A percentile compares a stretch with the other conserved stretches of the same genome.
Evolutionary conservation across 2,113 vertebrate species (phyloP).

Genomic region (Amblyornis subalaris): DNA sequence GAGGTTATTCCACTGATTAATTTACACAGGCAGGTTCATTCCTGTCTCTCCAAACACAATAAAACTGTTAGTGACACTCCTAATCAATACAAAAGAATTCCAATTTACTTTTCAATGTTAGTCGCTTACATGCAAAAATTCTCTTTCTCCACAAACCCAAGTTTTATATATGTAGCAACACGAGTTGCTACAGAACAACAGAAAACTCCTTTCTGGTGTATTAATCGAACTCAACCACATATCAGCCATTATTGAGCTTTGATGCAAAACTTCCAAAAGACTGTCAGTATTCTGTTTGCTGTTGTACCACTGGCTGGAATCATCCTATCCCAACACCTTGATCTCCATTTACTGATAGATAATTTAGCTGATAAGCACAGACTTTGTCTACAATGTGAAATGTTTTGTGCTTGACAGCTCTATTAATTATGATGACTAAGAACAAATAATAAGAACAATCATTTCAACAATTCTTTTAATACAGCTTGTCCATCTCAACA

Average conservation of each 20-base stretch:
- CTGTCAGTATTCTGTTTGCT: neutral
- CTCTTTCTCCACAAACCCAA: neutral
- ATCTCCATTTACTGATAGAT: neutral
- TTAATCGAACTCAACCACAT: neutral
- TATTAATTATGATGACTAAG: neutral
- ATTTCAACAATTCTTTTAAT: neutral
- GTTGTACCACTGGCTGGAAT: neutral
- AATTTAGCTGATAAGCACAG: neutral
- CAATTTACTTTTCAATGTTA: neutral
- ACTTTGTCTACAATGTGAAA: neutral
- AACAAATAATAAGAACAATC: neutral
- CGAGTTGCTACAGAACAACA: neutral
- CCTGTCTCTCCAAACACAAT: neutral
- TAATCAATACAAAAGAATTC: neutral
- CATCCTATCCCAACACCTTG: neutral
- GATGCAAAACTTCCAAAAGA: neutral
- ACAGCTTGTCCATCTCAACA: neutral
- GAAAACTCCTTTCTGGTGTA: neutral
- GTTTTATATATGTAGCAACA: neutral
- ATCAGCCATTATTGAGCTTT: neutral
- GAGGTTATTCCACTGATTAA: conserved; percentile 21
- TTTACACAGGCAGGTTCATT: neutral
- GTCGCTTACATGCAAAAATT: neutral
- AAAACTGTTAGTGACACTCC: neutral
- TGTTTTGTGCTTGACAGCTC: neutral